Conservation (phyloP, 2,888 invertebrate species). For the Galerucella nymphaeae region DNA sequence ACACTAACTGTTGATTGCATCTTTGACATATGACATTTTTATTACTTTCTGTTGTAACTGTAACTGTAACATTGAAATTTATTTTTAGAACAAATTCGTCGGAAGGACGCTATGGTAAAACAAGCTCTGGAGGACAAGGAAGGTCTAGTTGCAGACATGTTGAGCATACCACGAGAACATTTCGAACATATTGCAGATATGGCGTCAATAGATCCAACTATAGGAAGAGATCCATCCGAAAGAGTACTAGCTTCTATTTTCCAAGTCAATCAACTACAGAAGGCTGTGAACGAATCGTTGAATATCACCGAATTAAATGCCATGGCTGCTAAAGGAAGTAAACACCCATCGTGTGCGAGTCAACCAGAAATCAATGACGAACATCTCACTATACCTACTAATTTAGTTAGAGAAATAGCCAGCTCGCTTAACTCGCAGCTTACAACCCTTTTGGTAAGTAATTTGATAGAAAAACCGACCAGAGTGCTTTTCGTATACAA, state of each 20-base stretch:
- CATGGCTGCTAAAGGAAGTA: constrained; percentile 66
- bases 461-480: neutral
- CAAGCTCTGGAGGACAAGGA: constrained; percentile 79
- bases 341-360: constrained; percentile 60
- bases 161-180: constrained; percentile 79
- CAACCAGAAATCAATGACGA: constrained; percentile 59
- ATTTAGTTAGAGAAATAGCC: constrained; percentile 73
- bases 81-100: constrained; percentile 75
- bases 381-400: constrained; percentile 67
- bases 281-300: constrained; percentile 69
- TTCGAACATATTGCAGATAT: constrained; percentile 76
- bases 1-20: too few relatives aligned
- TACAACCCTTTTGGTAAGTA: constrained; percentile 75
- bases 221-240: constrained; percentile 72
- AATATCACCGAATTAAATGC: constrained; percentile 70
- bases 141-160: constrained; percentile 78
- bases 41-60: neutral
- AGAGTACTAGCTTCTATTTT: constrained; percentile 77
- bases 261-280: constrained; percentile 69
- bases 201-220: constrained; percentile 59
- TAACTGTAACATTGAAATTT: neutral
- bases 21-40: too few relatives aligned
- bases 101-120: constrained; percentile 78
- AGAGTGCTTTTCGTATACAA: too few relatives aligned
- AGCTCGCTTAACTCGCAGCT: constrained; percentile 74